These are phyloP conservation scores for Myoxocephalus aenaeus DNA, from an alignment of 2,797 vertebrate genomes.

Conservation along the genomic window DNA sequence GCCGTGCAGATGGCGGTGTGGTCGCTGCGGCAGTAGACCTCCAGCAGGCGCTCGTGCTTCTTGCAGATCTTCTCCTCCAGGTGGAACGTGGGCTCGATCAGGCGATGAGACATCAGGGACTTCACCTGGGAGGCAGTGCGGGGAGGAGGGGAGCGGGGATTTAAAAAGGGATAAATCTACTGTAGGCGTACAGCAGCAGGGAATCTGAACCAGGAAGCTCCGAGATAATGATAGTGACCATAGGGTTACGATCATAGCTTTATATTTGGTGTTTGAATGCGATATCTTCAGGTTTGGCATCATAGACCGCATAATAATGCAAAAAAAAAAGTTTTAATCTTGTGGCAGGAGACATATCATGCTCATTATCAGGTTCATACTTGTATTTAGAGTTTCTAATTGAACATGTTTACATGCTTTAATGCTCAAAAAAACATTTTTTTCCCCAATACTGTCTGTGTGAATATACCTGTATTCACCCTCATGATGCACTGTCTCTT, in stretches of 20 bases:
- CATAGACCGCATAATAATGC: no score
- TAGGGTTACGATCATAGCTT: no score
- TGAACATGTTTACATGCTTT: no score
- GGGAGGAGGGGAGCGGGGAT: neutral
- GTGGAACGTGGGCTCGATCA: constrained; percentile 81
- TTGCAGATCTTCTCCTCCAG: constrained; percentile 85
- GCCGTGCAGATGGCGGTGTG: constrained; percentile 79
- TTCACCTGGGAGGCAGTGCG: constrained; percentile 68
- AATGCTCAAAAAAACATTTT: no score
- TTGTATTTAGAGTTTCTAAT: no score
- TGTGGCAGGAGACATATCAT: no score
- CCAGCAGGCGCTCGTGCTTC: constrained; percentile 83
- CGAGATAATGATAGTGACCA: neutral
- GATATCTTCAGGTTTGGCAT: neutral
- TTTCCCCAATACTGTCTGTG: neutral
- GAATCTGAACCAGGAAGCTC: neutral
- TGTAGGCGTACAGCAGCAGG: no score
- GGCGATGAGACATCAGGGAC: constrained; percentile 74
- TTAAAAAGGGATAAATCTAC: neutral
- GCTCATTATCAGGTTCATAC: no score
- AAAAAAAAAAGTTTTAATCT: no score
- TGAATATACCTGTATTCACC: neutral
- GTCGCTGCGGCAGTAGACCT: constrained; percentile 84
- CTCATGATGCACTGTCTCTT: no score
- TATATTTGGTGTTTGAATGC: neutral